Base-by-base conservation (phyloP, 2,113 vertebrate genomes). In the Epinephelus cyanopodus region DNA sequence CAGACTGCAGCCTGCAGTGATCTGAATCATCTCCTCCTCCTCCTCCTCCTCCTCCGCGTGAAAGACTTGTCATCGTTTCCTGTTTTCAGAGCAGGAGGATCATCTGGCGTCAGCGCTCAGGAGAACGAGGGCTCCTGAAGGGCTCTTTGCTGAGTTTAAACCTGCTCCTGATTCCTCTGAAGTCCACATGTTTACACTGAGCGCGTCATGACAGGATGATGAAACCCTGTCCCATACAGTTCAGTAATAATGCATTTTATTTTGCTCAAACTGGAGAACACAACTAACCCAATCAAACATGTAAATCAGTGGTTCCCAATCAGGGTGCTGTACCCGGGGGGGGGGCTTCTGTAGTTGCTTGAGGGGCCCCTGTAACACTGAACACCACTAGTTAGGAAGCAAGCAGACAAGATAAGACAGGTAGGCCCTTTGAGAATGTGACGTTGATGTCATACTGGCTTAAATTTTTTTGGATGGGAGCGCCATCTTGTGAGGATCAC, bases 111-210 rank as follows among this genome's bases (percentile, higher is more conserved):
- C 33, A 53, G 63, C 17, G 0, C 21, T 1, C 66, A n/a, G 57
- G 74, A 45, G 10, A 21, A 67, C 27, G 4, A 77, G 57, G 19
- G 23, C 14, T 53, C 68, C 79, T 82, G 84, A 69, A 86, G 54
- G 78, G 21, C 73, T 67, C 78, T 76, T 53, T 17, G 23, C 11
- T 9, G 9, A 45, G 8, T 45, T 45, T 45, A 45, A 45, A 12
- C 1, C 42, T 45, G 42, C 42, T 45, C 42, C 42, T 45, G 42
- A 45, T 9, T 45, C 2, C 42, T 45, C 42, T 45, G 42, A 45
- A 12, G 47, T 63, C 21, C 62, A 42, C 61, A n/a, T 13, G 58
- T 61, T 37, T 9, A 56, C 74, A 23, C 5, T 53, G 67, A 77
- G 71, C 68, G 23, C 47, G n/a, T 57, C 29, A 19, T 23, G 18